These are phyloP conservation scores for Pipistrellus kuhlii DNA, from an alignment of 2,797 vertebrate species.

Conservation along the genomic window DNA sequence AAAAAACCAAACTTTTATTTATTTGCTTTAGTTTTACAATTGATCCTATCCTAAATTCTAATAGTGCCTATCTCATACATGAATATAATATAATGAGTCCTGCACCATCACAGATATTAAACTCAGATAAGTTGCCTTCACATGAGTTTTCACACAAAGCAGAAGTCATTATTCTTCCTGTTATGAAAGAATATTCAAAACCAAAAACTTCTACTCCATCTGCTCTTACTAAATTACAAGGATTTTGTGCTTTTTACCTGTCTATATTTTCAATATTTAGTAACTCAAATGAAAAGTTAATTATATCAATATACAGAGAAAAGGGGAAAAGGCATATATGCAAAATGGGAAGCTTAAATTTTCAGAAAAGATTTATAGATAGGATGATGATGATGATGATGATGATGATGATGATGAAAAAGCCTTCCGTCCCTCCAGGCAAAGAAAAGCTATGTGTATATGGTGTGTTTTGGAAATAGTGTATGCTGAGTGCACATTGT, in stretches of 20 bases:
- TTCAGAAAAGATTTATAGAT: constrained; percentile 32
- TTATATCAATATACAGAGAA: neutral
- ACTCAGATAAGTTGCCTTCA: neutral
- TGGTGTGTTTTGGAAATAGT: neutral
- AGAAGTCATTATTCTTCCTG: constrained; percentile 41
- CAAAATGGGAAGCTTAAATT: constrained; percentile 23
- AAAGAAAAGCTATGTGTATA: neutral
- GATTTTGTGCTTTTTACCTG: neutral
- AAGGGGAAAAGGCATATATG: neutral
- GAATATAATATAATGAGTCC: neutral
- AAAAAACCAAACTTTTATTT: constrained; percentile 1
- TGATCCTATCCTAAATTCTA: constrained; percentile 22
- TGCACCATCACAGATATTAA: neutral
- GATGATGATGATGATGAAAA: neutral
- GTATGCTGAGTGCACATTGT: neutral
- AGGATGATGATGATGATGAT: neutral
- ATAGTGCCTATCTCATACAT: neutral
- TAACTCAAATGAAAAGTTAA: constrained; percentile 29
- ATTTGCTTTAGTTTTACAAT: neutral
- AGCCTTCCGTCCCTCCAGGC: neutral
- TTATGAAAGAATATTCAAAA: constrained; percentile 29
- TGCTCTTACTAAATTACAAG: constrained; percentile 29
- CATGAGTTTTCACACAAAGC: constrained; percentile 1
- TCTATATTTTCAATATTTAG: neutral
- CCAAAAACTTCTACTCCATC: neutral